Evolutionary conservation across 2,113 vertebrate species (phyloP).

Genomic region (Phalacrocorax pelagicus): DNA sequence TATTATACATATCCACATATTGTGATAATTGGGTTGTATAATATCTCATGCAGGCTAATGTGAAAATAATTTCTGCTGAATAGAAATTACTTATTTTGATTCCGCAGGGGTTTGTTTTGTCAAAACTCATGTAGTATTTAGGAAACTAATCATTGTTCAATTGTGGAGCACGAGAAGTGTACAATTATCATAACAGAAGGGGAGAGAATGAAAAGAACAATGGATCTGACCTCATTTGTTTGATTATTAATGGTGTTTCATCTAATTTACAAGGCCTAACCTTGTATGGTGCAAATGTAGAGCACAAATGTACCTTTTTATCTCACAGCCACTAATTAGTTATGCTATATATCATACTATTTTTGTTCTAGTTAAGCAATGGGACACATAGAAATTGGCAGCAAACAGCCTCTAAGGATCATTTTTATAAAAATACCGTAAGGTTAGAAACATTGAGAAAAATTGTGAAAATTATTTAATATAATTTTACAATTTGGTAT

Average conservation of each 20-base stretch:
- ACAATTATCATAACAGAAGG: conserved; percentile 75
- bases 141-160: conserved; percentile 78
- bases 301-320: conserved; percentile 55
- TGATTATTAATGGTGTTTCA: conserved; percentile 71
- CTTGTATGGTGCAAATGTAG: conserved; percentile 24
- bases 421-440: background rate
- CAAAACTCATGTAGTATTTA: conserved; percentile 79
- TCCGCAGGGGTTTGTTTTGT: conserved; percentile 77
- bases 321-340: conserved; percentile 64
- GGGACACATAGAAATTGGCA: background rate
- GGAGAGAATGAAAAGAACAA: conserved; percentile 63
- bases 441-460: background rate
- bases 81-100: conserved; percentile 76
- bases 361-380: conserved; percentile 22
- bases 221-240: conserved; percentile 65
- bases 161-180: conserved; percentile 68
- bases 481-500: background rate
- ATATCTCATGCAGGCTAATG: conserved; percentile 65
- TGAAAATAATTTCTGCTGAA: conserved; percentile 73
- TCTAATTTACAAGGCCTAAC: conserved; percentile 61
- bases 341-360: conserved; percentile 42
- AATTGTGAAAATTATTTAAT: background rate
- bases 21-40: conserved; percentile 73
- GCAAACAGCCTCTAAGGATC: background rate
- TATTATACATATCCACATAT: conserved; percentile 68